Percentiles rank a stretch among this genome's conserved stretches.
Evolutionary conservation across 2,797 vertebrate genomes (phyloP).

Genomic region (Sebastolobus alascanus): DNA sequence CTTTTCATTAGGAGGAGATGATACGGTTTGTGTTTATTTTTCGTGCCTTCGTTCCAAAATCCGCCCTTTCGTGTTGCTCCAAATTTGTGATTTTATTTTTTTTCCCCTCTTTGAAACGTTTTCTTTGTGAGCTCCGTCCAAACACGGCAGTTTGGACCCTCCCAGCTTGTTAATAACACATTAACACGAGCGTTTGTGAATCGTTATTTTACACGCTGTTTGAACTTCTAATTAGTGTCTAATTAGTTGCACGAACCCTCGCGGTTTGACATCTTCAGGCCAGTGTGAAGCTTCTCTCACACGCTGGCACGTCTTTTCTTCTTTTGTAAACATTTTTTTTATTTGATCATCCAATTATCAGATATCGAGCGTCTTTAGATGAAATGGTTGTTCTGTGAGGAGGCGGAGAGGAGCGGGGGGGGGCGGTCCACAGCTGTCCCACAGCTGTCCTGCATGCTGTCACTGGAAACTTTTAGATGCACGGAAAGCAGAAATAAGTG

Average conservation of each 20-base stretch:
- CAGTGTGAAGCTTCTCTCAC: conserved; percentile 52
- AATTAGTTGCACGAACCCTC: conserved; percentile 81
- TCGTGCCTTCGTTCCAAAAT: conserved; percentile 54
- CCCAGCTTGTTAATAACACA: conserved; percentile 83
- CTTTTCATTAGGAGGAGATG: conserved; percentile 68
- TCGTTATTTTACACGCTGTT: conserved; percentile 82
- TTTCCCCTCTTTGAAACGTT: conserved; percentile 56
- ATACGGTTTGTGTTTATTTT: conserved; percentile 73
- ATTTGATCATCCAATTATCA: conserved; percentile 80
- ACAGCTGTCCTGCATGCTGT: conserved; percentile 76
- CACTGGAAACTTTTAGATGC: conserved; percentile 56
- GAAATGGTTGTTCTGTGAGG: conserved; percentile 51
- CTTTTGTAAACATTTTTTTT: conserved; percentile 83
- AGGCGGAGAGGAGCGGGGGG: conserved; percentile 22
- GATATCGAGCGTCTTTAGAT: conserved; percentile 70
- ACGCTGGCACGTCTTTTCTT: conserved; percentile 57
- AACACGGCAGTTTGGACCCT: conserved; percentile 75
- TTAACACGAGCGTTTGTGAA: conserved; percentile 75
- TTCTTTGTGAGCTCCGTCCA: conserved; percentile 79
- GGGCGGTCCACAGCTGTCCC: conserved; percentile 71
- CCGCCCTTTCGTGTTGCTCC: conserved; percentile 67
- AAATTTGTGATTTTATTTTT: conserved; percentile 58
- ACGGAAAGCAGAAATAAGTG: conserved; percentile 56
- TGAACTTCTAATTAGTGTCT: conserved; percentile 78
- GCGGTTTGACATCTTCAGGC: conserved; percentile 51